Evolutionary conservation across 2,113 vertebrate species (phyloP).

Genomic region (Oryzias melastigma): DNA sequence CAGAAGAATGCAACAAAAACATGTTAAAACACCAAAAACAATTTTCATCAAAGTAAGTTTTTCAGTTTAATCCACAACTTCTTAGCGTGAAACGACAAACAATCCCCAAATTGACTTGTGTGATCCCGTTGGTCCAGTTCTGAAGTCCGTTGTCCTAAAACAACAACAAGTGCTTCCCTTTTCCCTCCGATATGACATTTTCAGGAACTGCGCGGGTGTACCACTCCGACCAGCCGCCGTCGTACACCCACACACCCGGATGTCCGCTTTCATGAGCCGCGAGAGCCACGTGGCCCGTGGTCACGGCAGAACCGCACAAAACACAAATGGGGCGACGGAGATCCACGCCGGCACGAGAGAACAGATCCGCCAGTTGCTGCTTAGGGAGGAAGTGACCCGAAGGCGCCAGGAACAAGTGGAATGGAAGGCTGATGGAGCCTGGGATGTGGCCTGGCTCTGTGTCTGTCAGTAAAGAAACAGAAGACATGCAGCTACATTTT

Average conservation of each 20-base stretch:
- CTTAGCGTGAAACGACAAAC: neutral
- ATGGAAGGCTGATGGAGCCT: conserved; percentile 83
- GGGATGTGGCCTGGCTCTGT: conserved; percentile 91
- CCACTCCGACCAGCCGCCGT: conserved; percentile 92
- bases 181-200: conserved; percentile 84
- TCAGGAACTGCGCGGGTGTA: conserved; percentile 84
- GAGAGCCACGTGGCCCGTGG: conserved; percentile 84
- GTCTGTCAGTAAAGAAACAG: conserved; percentile 67
- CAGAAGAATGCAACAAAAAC: too few relatives aligned
- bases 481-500: neutral
- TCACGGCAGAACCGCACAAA: conserved; percentile 85
- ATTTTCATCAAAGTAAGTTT: too few relatives aligned
- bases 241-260: conserved; percentile 80
- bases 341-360: conserved; percentile 78
- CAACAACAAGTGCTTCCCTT: conserved; percentile 80
- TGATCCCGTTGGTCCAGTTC: neutral
- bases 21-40: too few relatives aligned
- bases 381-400: conserved; percentile 83
- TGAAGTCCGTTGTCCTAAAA: neutral
- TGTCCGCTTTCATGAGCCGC: conserved; percentile 86
- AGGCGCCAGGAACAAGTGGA: conserved; percentile 80
- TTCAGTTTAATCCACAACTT: neutral
- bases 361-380: conserved; percentile 78
- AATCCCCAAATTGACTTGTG: neutral
- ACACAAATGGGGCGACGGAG: conserved; percentile 79